phyloP scores from a whole-genome alignment of 2,113 vertebrate species.

The Oenanthe melanoleuca region DNA sequence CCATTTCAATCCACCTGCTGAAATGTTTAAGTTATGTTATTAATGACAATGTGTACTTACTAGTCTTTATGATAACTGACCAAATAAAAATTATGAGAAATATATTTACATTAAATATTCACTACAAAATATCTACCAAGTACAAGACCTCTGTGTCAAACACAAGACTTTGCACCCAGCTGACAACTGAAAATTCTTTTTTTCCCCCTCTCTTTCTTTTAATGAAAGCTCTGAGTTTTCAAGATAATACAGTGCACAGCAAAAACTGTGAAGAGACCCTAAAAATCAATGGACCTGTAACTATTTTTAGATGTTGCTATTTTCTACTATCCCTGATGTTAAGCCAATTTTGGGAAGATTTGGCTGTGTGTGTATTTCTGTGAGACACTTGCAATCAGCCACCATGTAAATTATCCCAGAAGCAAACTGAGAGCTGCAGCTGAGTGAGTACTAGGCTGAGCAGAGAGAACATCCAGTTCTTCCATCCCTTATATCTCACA shows the following conservation, averaged over 20 bases:
- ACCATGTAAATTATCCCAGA: conserved; percentile 44
- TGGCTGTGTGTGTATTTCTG: conserved; percentile 46
- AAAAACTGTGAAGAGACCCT: conserved; percentile 42
- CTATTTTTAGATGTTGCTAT: conserved; percentile 62
- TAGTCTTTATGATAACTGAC: not conserved
- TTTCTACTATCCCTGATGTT: conserved; percentile 39
- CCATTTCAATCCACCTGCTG: not conserved
- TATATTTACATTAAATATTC: conserved; percentile 7
- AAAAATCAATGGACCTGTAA: conserved; percentile 62
- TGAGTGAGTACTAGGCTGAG: conserved; percentile 9
- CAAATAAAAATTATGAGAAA: conserved; percentile 20
- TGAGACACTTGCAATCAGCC: conserved; percentile 36
- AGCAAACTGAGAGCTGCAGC: conserved; percentile 52
- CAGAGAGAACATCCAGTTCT: conserved; percentile 46
- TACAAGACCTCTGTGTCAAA: not conserved
- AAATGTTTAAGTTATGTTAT: not conserved
- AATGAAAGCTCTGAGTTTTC: conserved; percentile 22
- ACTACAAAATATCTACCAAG: not conserved
- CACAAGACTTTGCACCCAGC: not conserved
- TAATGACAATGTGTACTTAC: not conserved
- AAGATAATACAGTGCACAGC: conserved; percentile 30
- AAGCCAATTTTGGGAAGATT: conserved; percentile 49
- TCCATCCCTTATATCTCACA: not conserved
- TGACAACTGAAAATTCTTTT: not conserved
- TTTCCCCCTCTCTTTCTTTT: not conserved